phyloP scores from a whole-genome alignment of 2,888 invertebrate species.

The Stenodera caucasica region DNA sequence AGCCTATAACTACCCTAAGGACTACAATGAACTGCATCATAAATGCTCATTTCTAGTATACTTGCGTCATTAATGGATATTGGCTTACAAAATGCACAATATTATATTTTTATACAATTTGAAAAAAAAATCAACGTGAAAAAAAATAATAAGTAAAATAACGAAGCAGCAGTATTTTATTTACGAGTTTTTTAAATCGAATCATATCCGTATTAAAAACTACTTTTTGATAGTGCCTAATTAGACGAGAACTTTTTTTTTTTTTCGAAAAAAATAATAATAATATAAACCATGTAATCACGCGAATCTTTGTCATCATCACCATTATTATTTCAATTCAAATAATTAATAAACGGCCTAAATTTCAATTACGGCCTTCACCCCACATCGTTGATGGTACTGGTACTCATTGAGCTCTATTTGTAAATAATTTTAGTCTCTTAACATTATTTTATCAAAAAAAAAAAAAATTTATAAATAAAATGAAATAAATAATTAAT shows the following conservation, averaged over 20 bases:
- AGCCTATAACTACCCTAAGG: conserved; percentile 28
- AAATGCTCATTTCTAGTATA: conserved; percentile 53
- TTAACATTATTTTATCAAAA: conserved; percentile 52
- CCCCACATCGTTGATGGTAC: conserved; percentile 34
- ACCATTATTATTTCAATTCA: not conserved
- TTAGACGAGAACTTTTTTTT: conserved; percentile 31
- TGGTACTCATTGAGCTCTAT: conserved; percentile 50
- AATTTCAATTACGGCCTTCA: conserved; percentile 6
- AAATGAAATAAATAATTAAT: conserved; percentile 30
- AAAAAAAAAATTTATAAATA: conserved; percentile 51
- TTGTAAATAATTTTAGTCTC: conserved; percentile 52
- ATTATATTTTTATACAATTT: conserved; percentile 57
- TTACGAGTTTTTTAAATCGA: conserved; percentile 55
- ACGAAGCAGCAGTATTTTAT: conserved; percentile 54
- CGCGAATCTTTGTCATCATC: not conserved
- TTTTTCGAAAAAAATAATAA: conserved; percentile 11
- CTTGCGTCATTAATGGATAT: conserved; percentile 45
- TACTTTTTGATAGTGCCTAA: conserved; percentile 53
- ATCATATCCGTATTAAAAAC: conserved; percentile 54
- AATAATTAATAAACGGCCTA: conserved; percentile 17
- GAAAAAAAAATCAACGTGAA: conserved; percentile 52
- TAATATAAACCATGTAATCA: not conserved
- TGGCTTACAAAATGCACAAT: conserved; percentile 57
- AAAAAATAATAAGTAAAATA: conserved; percentile 30
- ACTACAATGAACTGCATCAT: conserved; percentile 42